Base-by-base conservation (phyloP, 2,113 vertebrate species). In the Xiphophorus couchianus region DNA sequence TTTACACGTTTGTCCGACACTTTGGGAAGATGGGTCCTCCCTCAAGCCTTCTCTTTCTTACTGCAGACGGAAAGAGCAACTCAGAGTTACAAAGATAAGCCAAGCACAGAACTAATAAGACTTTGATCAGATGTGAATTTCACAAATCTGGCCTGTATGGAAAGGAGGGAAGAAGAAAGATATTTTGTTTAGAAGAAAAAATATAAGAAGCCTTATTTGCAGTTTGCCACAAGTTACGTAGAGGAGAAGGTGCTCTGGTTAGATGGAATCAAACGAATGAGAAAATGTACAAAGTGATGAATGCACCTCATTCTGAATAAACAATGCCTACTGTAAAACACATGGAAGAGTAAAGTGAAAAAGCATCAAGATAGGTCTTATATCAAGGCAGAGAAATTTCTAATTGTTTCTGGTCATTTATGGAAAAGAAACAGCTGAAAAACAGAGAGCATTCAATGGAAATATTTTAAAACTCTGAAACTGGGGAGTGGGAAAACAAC, bases 21-120 rank as follows among this genome's bases (percentile, higher is more conserved):
- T 97, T 99, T 77, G 97, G 98, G 89, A 97, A 96, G 94, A 99
- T 97, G 86, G 97, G 97, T 89, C 97, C 97, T 0, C 95, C 97
- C 29, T 97, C 97, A 71, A 97, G 96, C 94, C 97, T 94, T 94
- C 94, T 98, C 95, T 98, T 97, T 94, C 97, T 96, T 94, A 99
- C 98, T 99, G 87, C 33, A 63, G 68, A 67, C 22, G 39, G 77
- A 88, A 62, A 76, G 10, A 29, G 54, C 62, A 62, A 71, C 4
- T 62, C n/a, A 69, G 29, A 29, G 66, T 79, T 17, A 73, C 0
- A 51, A 30, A 28, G 29, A 68, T 17, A 37, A n/a, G 39, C 1
- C 25, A 69, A 48, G 35, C 4, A 48, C 19, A 51, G 13, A 60
- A 66, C 25, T 17, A n/a, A 54, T 3, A 54, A 54, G 22, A 54